phyloP scores from a whole-genome alignment of 2,888 invertebrate genomes.

The Vesta saturnalis region DNA sequence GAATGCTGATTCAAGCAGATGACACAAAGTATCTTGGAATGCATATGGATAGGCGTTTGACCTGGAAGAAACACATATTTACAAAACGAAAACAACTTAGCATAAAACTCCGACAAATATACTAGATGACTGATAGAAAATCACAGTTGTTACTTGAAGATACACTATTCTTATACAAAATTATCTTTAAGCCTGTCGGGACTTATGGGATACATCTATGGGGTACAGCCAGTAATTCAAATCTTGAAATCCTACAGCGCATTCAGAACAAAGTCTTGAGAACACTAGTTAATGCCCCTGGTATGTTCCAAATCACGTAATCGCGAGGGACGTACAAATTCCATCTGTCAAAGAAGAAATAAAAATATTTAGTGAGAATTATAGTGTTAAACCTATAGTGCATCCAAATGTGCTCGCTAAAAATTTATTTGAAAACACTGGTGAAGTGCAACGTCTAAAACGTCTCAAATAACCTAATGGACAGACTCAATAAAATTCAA shows the following conservation, averaged over 20 bases:
- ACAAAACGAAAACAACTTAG: conserved; percentile 19
- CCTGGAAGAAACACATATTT: too few species aligned
- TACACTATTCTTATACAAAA: conserved; percentile 22
- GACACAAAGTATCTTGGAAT: too few species aligned
- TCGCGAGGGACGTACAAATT: too few species aligned
- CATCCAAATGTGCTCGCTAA: too few species aligned
- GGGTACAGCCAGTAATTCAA: conserved; percentile 18
- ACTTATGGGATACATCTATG: conserved; percentile 19
- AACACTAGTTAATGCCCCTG: conserved; percentile 15
- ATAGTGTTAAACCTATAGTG: neutral
- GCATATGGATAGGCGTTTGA: too few species aligned
- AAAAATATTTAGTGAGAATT: neutral
- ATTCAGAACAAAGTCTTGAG: too few species aligned
- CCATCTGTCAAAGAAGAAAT: too few species aligned
- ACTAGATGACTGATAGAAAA: conserved; percentile 19
- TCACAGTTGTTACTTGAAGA: conserved; percentile 21
- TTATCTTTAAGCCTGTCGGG: conserved; percentile 16
- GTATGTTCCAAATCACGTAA: conserved; percentile 16
- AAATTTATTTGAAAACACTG: too few species aligned
- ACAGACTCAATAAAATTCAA: too few species aligned
- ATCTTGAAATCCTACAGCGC: conserved; percentile 20
- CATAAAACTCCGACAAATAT: conserved; percentile 18
- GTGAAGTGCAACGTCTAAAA: too few species aligned
- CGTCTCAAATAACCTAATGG: too few species aligned
- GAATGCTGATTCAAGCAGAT: neutral